Conservation (phyloP, 2,888 invertebrate genomes). For the Himalopsyche anomala region DNA sequence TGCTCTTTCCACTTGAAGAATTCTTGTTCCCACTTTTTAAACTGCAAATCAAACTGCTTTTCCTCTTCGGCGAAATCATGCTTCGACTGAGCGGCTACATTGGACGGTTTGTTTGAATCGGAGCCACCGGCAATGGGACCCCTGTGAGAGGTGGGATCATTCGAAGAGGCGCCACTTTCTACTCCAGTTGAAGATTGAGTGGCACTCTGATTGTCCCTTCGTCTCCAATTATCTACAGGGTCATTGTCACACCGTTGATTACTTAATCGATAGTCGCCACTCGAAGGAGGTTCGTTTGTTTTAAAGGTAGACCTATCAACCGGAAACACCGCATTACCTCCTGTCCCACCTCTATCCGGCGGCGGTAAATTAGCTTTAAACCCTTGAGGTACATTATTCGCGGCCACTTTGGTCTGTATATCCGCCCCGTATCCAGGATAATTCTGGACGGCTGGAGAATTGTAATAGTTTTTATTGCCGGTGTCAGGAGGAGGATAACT, state of each 20-base stretch:
- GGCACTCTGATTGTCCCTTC: background rate
- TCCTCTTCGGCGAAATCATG: conserved; percentile 78
- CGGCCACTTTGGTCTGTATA: background rate
- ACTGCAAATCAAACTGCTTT: conserved; percentile 91
- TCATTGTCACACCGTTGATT: background rate
- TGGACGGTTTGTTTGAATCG: background rate
- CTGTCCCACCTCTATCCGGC: background rate
- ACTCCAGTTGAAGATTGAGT: background rate
- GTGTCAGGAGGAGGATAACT: background rate
- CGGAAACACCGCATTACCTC: background rate
- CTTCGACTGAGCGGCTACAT: background rate
- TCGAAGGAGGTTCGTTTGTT: background rate
- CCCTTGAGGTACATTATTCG: background rate
- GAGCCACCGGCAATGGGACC: background rate
- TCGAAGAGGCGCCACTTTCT: background rate
- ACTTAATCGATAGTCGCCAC: background rate
- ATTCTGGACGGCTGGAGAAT: background rate
- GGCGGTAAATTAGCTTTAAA: background rate
- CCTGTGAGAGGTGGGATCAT: background rate
- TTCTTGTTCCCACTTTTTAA: conserved; percentile 93
- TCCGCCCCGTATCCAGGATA: background rate
- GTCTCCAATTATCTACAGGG: background rate
- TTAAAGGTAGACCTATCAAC: background rate
- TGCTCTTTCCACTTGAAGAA: conserved; percentile 94
- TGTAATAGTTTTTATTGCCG: background rate